These are phyloP conservation scores for Patiria pectinifera DNA, from an alignment of 53 echinoderm and acorn worm species.

Conservation along the genomic window DNA sequence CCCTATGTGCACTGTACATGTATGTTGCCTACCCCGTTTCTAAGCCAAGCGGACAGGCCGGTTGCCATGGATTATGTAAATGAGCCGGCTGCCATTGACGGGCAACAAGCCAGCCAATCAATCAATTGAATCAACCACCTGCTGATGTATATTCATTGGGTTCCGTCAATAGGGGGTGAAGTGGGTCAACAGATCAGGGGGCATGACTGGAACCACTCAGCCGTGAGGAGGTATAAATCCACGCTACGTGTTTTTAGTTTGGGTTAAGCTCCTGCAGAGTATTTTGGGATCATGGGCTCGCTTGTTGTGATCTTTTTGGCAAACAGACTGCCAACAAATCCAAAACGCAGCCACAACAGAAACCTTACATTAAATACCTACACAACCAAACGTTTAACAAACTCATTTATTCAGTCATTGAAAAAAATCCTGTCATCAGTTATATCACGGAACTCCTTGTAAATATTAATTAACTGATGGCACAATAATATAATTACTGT, in stretches of 20 bases:
- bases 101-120: constrained; percentile 23
- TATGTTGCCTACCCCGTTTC: constrained; percentile 55
- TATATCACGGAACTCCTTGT: too few species aligned
- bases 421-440: too few species aligned
- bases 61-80: constrained; percentile 77
- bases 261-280: background rate
- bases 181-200: background rate
- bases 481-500: too few species aligned
- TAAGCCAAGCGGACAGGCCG: constrained; percentile 21
- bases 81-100: constrained; percentile 38
- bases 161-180: background rate
- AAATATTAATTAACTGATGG: too few species aligned
- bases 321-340: too few species aligned
- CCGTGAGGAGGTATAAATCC: background rate
- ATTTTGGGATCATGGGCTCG: background rate
- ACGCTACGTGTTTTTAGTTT: background rate
- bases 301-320: background rate
- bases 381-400: too few species aligned
- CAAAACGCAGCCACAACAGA: background rate
- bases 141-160: constrained; percentile 57
- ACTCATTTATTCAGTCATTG: too few species aligned
- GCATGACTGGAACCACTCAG: background rate
- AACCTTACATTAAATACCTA: too few species aligned
- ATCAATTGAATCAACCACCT: constrained; percentile 54
- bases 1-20: background rate